Base-by-base conservation (phyloP, 2,888 invertebrate genomes). In the Phengaris arion region DNA sequence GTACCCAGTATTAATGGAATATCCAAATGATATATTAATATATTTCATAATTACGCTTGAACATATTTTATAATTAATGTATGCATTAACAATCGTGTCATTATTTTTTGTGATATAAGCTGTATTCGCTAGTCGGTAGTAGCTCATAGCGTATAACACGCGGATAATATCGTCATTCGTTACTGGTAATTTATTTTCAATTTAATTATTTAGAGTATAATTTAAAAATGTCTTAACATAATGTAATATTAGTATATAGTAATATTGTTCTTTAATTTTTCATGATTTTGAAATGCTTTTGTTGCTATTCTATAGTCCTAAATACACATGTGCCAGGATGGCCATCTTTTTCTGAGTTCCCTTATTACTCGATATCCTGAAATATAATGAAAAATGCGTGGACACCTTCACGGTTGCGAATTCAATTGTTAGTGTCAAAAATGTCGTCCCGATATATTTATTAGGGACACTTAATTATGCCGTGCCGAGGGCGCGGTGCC, bases 401-500 rank as follows among this genome's bases (percentile, higher is more conserved):
- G 22, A 22, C 22, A 22, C 22, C 22, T 22, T 1, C 22, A 22
- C 22, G 22, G 22, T 8, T 48, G 48, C 35, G 64, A 64, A 64
- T 35, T 64, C 64, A 64, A 64, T 64, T 64, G 12, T 35, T 45
- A 64, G 35, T 45, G 64, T 6, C 35, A 64, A 77, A 76, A 77
- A 77, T 76, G 55, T 55, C 74, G 75, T 77, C 76, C 74, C 69
- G 82, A 82, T 86, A 86, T 87, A 85, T 87, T 85, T 86, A 87
- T 84, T 80, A 81, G 68, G 81, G 83, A 85, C 83, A 86, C 87
- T 87, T 86, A 90, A 88, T 91, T 89, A 89, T 89, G 86, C 85
- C 87, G 87, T 88, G 84, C 83, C 84, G 81, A 90, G 91, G 72
- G 92, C 90, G 83, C 81, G 74, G 80, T 84, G 92, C 92, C 92